Base-by-base conservation (phyloP, 2,797 vertebrate genomes). In the Intellagama lesueurii region DNA sequence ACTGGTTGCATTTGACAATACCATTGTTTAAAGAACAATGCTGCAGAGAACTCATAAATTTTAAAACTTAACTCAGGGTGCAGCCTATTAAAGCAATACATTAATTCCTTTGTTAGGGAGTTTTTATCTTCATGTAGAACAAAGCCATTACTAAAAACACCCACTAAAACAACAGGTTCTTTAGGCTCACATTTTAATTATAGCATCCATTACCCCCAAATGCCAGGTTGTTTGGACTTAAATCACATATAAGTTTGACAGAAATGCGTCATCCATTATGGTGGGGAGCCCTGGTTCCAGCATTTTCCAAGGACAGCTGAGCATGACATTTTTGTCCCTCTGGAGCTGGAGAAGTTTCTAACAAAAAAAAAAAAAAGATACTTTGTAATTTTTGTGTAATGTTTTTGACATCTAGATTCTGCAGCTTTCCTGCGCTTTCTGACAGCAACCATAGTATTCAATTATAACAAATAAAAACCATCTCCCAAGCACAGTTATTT, bases 1-100 rank as follows among this genome's bases (percentile, higher is more conserved):
- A 94, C 94, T 93, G 96, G 96, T 96, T 95, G 95, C 94, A 90
- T 96, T 95, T 96, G 97, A 96, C 96, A 96, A 92, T 95, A 95
- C 96, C 96, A 95, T 95, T 97, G 97, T 95, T 96, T 96, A 96
- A 95, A 97, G 97, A 96, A 96, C 95, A 96, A 94, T 95, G 96
- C 96, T 95, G 96, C 93, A 91, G 95, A 96, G 96, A 96, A 96
- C 94, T 96, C 96, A 93, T 95, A 96, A 95, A 96, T 96, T 96
- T 96, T 96, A 96, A 96, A 96, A 96, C 94, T 95, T 95, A 96
- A 95, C 95, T 95, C 94, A 91, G 92, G 87, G 95, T 95, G 87
- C 93, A 95, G 94, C 94, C 95, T 96, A 94, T 96, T 96, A 96
- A 95, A 96, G 95, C 94, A 94, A 93, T 94, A 94, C 94, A 92